A percentile compares a stretch with the other conserved stretches of the same genome.
Conservation (phyloP, 2,797 vertebrate species). For the Dicrostonyx torquatus region DNA sequence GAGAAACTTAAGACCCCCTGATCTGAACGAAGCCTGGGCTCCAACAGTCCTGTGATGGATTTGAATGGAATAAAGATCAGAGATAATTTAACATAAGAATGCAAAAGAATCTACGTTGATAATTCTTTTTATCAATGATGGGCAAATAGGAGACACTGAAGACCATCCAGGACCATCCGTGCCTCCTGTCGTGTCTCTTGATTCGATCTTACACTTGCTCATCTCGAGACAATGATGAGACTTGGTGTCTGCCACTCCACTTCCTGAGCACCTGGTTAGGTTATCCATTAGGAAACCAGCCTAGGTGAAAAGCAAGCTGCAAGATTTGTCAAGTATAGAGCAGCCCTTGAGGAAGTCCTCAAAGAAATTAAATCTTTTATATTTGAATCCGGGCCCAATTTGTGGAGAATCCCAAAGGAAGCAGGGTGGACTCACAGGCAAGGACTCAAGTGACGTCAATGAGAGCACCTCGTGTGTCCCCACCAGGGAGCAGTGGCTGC, state of each 20-base stretch:
- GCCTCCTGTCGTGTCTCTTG: not conserved
- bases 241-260: not conserved
- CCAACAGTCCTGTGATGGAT: not conserved
- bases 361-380: constrained; percentile 56
- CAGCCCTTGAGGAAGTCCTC: constrained; percentile 4
- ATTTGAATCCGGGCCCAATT: constrained; percentile 48
- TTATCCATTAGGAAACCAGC: not conserved
- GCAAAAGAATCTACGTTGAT: not conserved
- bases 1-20: not conserved
- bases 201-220: not conserved
- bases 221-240: not conserved
- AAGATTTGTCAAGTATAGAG: not conserved
- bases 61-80: not conserved
- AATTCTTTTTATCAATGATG: not conserved
- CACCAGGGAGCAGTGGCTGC: not conserved
- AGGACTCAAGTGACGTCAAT: constrained; percentile 52
- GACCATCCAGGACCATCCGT: not conserved
- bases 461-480: not conserved
- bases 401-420: constrained; percentile 63
- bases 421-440: constrained; percentile 64
- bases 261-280: not conserved
- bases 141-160: not conserved
- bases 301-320: not conserved
- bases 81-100: not conserved
- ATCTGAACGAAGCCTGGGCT: not conserved